Evolutionary conservation across 2,888 invertebrate species (phyloP).

Genomic region (Candidula unifasciata): DNA sequence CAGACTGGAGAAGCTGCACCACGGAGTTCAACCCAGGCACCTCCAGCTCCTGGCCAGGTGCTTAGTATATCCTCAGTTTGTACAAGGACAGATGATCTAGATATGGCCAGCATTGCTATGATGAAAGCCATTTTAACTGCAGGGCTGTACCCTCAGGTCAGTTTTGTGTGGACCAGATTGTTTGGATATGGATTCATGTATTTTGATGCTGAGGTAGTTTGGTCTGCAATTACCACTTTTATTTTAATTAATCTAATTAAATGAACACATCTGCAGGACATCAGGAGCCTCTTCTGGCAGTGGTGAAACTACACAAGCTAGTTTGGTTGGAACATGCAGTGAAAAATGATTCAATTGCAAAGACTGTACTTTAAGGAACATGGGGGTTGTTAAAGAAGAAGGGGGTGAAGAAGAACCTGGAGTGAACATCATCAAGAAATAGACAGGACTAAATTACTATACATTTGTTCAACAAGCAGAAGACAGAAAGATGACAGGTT

Average conservation of each 20-base stretch:
- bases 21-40: conserved; percentile 17
- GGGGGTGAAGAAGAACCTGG: too few species aligned
- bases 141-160: conserved; percentile 92
- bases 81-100: conserved; percentile 58
- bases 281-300: too few species aligned
- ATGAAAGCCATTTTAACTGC: conserved; percentile 87
- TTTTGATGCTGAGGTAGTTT: background rate
- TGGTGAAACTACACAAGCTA: background rate
- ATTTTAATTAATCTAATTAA: background rate
- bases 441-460: too few species aligned
- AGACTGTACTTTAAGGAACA: too few species aligned
- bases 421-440: too few species aligned
- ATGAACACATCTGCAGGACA: too few species aligned
- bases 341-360: too few species aligned
- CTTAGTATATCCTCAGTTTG: conserved; percentile 62
- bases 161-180: background rate
- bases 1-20: background rate
- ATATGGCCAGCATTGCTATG: conserved; percentile 63
- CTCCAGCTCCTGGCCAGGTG: conserved; percentile 55
- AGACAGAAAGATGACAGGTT: too few species aligned
- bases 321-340: background rate
- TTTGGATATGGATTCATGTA: too few species aligned
- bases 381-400: too few species aligned
- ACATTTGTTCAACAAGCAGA: too few species aligned
- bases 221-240: background rate